Conservation (phyloP, 2,888 invertebrate species). For the Cremastobaeus sp. region DNA sequence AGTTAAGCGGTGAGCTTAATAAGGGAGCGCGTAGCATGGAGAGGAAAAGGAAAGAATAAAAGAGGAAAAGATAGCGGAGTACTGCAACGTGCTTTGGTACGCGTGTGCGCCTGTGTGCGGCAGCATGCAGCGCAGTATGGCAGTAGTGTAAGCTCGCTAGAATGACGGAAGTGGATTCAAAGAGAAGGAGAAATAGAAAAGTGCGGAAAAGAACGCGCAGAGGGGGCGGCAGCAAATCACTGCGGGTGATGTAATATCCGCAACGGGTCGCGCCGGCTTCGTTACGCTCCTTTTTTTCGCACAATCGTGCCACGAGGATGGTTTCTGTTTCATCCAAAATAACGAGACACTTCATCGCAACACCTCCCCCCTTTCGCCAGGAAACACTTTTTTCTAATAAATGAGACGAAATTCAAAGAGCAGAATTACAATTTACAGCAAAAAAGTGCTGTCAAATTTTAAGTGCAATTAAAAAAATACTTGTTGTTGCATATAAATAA, state of each 20-base stretch:
- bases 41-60: conserved; percentile 35
- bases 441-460: no score
- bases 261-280: conserved; percentile 58
- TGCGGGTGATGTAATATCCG: conserved; percentile 72
- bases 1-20: conserved; percentile 43
- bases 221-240: conserved; percentile 42
- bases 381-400: neutral
- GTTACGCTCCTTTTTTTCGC: conserved; percentile 65
- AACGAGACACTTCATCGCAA: conserved; percentile 15
- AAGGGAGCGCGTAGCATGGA: conserved; percentile 32
- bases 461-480: no score
- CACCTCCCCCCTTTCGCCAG: neutral
- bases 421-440: no score
- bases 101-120: conserved; percentile 41
- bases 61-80: conserved; percentile 41
- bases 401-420: no score
- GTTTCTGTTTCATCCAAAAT: conserved; percentile 27
- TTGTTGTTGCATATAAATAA: no score
- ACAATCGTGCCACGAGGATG: conserved; percentile 41
- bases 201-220: conserved; percentile 47
- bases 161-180: conserved; percentile 67
- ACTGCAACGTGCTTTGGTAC: conserved; percentile 39
- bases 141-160: conserved; percentile 71
- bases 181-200: conserved; percentile 54
- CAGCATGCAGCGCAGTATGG: conserved; percentile 68